These are phyloP conservation scores for Apolygus lucorum DNA, from an alignment of 1,140 invertebrate species.

Conservation along the genomic window DNA sequence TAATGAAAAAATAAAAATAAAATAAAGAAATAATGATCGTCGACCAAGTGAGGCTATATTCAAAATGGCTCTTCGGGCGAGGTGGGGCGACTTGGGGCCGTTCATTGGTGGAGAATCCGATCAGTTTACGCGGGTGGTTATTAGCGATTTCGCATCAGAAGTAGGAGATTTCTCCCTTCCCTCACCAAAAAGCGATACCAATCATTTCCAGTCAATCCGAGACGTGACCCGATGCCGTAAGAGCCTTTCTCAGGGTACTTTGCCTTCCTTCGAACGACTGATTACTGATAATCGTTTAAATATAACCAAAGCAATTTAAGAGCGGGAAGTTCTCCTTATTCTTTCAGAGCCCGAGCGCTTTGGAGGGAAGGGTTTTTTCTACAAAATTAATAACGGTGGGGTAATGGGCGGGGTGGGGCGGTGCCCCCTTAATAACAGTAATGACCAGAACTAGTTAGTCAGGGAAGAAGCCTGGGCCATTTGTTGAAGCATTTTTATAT, in stretches of 20 bases:
- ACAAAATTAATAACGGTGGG: conserved; percentile 21
- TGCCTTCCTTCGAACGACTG: conserved; percentile 11
- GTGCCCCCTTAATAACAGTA: conserved; percentile 14
- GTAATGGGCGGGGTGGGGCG: conserved; percentile 12
- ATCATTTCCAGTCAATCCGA: conserved; percentile 21
- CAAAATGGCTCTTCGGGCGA: neutral
- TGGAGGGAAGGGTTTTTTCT: neutral
- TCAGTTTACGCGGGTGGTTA: conserved; percentile 8
- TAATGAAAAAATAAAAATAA: neutral
- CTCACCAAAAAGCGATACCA: conserved; percentile 11
- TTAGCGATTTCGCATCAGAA: conserved; percentile 7
- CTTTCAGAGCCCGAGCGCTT: neutral
- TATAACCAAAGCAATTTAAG: conserved; percentile 21
- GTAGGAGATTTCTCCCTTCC: neutral
- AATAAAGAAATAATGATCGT: neutral
- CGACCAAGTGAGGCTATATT: neutral
- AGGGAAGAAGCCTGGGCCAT: neutral
- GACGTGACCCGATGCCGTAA: conserved; percentile 16
- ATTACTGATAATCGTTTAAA: conserved; percentile 24
- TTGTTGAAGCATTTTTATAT: conserved; percentile 15
- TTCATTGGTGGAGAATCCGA: neutral
- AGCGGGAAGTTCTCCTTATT: neutral
- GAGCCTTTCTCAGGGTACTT: neutral
- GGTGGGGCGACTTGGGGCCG: neutral
- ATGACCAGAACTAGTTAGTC: conserved; percentile 18